Evolutionary conservation across 2,888 invertebrate genomes (phyloP).

Genomic region (Ephialtes manifestator): DNA sequence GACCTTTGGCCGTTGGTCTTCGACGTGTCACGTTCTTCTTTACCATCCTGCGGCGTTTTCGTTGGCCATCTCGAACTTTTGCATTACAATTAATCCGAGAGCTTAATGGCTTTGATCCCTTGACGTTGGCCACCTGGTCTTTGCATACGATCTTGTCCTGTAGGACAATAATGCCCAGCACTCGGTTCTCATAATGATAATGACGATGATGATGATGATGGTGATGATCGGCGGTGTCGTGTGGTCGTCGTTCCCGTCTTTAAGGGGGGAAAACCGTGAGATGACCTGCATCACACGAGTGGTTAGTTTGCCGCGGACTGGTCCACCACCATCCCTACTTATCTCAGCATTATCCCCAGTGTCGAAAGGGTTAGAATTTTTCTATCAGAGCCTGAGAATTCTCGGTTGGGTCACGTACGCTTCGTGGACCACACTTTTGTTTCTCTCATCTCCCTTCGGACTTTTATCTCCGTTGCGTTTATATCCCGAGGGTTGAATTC

Average conservation of each 20-base stretch:
- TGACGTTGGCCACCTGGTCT: conserved; percentile 82
- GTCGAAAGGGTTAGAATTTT: conserved; percentile 67
- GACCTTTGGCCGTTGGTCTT: conserved; percentile 68
- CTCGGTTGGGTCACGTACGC: conserved; percentile 62
- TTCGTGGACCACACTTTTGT: conserved; percentile 57
- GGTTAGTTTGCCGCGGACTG: conserved; percentile 59
- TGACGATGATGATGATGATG: conserved; percentile 58
- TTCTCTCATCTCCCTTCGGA: conserved; percentile 30
- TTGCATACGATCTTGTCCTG: conserved; percentile 74
- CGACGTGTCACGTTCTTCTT: conserved; percentile 42
- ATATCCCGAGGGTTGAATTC: conserved; percentile 53
- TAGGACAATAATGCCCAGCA: conserved; percentile 82
- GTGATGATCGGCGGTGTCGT: conserved; percentile 47
- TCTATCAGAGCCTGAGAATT: conserved; percentile 67
- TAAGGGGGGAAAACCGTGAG: conserved; percentile 59
- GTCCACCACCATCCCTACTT: conserved; percentile 69
- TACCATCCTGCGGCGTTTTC: conserved; percentile 57
- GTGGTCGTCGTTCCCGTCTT: conserved; percentile 14
- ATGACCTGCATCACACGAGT: conserved; percentile 69
- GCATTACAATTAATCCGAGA: conserved; percentile 83
- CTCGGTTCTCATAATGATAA: conserved; percentile 70
- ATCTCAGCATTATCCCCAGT: conserved; percentile 51
- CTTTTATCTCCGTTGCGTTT: conserved; percentile 39
- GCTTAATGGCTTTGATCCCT: conserved; percentile 81
- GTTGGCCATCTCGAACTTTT: conserved; percentile 81